Conservation (phyloP, 2,888 invertebrate genomes). For the Eilema caniola region DNA sequence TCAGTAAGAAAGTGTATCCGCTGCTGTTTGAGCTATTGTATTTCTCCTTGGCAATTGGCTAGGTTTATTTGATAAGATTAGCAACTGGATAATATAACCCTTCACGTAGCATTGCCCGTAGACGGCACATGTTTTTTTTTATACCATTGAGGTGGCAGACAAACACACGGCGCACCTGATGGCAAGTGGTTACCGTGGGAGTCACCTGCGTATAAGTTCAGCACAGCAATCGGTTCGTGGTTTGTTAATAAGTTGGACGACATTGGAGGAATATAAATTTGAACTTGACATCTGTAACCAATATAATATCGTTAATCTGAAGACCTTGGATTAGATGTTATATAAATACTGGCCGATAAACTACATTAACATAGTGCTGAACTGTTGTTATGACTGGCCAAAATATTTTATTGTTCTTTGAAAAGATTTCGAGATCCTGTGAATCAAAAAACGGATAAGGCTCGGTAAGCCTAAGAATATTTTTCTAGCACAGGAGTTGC, state of each 20-base stretch:
- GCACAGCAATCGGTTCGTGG: background rate
- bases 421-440: background rate
- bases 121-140: too few relatives aligned
- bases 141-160: too few relatives aligned
- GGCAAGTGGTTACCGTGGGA: too few relatives aligned
- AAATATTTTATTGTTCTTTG: background rate
- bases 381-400: background rate
- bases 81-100: background rate
- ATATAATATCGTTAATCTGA: slow-evolving; percentile 1
- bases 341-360: background rate
- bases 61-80: slow-evolving; percentile 17
- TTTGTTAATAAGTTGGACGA: slow-evolving; percentile 1
- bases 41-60: slow-evolving; percentile 25
- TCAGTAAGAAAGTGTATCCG: slow-evolving; percentile 37
- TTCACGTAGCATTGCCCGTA: background rate
- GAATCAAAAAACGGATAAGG: background rate
- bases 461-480: background rate
- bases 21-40: slow-evolving; percentile 22
- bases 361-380: background rate
- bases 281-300: background rate
- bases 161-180: too few relatives aligned
- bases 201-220: too few relatives aligned
- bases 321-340: slow-evolving; percentile 2
- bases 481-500: background rate
- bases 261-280: background rate